Percentiles rank a stretch among this genome's conserved stretches.
These are phyloP conservation scores for Halictus ligatus DNA, from an alignment of 2,888 invertebrate species.

Conservation along the genomic window DNA sequence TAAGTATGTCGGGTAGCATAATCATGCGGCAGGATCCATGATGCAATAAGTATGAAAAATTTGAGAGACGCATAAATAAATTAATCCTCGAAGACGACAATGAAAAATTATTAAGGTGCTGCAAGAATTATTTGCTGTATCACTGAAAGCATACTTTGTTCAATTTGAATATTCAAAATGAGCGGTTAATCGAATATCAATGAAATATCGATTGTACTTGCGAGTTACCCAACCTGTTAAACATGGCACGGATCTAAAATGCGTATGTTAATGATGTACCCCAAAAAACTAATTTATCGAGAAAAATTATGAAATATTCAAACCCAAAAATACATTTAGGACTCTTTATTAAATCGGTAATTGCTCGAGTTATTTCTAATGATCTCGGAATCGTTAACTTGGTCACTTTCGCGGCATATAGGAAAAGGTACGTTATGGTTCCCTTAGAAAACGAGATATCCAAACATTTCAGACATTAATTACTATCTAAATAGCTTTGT, in stretches of 20 bases:
- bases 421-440: background rate
- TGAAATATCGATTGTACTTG: background rate
- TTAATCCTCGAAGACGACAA: background rate
- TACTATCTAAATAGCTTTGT: background rate
- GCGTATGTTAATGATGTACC: background rate
- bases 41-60: background rate
- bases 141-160: background rate
- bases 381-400: background rate
- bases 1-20: background rate
- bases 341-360: background rate
- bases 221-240: background rate
- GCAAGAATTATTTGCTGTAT: background rate
- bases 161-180: background rate
- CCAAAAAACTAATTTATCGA: background rate
- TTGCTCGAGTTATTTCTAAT: background rate
- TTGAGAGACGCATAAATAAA: background rate
- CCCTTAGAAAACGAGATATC: background rate
- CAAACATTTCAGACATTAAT: background rate
- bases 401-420: background rate
- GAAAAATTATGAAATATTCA: background rate
- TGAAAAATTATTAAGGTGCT: background rate
- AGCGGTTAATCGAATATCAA: background rate
- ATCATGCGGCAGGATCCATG: background rate
- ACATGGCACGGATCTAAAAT: background rate
- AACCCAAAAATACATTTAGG: background rate